phyloP scores from a whole-genome alignment of 2,888 invertebrate genomes.

The Aphidoletes aphidimyza region DNA sequence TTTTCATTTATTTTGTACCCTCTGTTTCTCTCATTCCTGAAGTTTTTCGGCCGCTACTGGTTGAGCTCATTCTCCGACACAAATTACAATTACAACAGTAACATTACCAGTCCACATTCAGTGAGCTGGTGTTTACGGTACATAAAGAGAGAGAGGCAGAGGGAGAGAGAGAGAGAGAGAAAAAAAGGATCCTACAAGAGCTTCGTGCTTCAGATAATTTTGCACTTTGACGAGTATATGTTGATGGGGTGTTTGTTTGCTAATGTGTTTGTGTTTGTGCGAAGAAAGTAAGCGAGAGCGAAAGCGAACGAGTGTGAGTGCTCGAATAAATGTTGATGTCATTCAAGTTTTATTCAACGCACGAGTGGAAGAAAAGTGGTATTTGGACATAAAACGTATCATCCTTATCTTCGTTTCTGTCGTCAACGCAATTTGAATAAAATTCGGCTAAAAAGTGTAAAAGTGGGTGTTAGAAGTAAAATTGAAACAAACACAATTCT shows the following conservation, averaged over 20 bases:
- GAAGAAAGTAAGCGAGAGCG: not conserved
- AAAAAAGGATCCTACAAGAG: not conserved
- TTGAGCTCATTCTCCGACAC: not conserved
- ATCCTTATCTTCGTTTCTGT: not conserved
- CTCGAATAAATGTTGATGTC: constrained; percentile 12
- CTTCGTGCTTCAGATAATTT: constrained; percentile 18
- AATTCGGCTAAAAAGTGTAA: not conserved
- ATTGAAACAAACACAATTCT: constrained; percentile 45
- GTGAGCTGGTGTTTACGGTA: too few species aligned
- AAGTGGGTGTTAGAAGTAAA: constrained; percentile 27
- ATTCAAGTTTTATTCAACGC: constrained; percentile 22
- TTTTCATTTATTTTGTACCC: not conserved
- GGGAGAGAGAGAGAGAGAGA: too few species aligned
- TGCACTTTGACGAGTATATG: not conserved
- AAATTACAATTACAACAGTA: constrained; percentile 24
- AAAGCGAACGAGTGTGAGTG: not conserved
- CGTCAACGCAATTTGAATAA: constrained; percentile 26
- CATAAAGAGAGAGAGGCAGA: too few species aligned
- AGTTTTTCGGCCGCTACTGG: constrained; percentile 1
- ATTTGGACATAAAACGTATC: constrained; percentile 42
- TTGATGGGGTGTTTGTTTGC: not conserved
- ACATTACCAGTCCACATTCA: constrained; percentile 25
- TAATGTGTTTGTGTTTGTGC: not conserved
- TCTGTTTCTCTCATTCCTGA: not conserved
- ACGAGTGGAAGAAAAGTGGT: constrained; percentile 26